phyloP scores from a whole-genome alignment of 2,888 invertebrate species.

The Eupithecia insigniata region DNA sequence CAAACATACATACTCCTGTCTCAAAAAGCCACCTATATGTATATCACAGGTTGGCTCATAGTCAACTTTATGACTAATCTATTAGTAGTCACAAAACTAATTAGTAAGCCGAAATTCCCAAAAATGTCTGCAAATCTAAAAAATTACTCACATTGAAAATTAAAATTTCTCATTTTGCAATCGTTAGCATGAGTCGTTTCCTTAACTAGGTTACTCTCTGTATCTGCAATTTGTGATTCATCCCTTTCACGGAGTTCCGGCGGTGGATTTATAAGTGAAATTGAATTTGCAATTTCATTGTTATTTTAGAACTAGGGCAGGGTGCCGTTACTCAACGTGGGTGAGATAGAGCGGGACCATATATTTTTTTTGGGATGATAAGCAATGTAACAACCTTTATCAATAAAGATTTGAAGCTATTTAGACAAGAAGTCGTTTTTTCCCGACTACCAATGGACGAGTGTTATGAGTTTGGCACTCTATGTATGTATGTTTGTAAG shows the following conservation, averaged over 20 bases:
- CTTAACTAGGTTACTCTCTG: conserved; percentile 33
- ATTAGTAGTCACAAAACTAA: background rate
- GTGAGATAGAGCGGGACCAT: background rate
- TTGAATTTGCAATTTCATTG: conserved; percentile 30
- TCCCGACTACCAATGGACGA: no score
- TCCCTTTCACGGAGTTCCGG: conserved; percentile 28
- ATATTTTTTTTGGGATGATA: background rate
- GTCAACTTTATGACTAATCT: background rate
- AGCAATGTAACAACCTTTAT: no score
- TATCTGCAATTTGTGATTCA: conserved; percentile 38
- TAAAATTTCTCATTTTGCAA: conserved; percentile 17
- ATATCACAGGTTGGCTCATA: background rate
- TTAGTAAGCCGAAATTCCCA: background rate
- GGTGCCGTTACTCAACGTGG: conserved; percentile 2
- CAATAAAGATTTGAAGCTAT: no score
- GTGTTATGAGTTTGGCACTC: no score
- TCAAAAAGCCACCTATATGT: background rate
- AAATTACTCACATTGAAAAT: conserved; percentile 1
- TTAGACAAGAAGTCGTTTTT: background rate
- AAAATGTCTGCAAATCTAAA: background rate
- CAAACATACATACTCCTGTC: no score
- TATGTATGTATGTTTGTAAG: no score
- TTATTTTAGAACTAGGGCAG: conserved; percentile 22
- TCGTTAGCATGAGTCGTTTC: conserved; percentile 25
- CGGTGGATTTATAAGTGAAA: conserved; percentile 27